Evolutionary conservation across 1,140 invertebrate genomes (phyloP).

Genomic region (Ips typographus): DNA sequence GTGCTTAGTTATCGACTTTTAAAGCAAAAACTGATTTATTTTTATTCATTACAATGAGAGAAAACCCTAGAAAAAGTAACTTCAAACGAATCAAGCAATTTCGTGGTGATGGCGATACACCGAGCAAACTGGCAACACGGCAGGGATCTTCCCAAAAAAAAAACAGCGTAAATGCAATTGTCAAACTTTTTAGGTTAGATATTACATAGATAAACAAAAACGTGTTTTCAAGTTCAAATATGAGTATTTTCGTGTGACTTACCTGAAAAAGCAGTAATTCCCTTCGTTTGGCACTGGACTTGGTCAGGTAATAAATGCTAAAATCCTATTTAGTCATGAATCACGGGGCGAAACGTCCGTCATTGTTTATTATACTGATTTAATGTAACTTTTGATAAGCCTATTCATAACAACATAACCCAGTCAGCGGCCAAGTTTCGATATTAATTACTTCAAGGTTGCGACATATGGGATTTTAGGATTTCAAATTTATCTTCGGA

Average conservation of each 20-base stretch:
- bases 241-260: conserved; percentile 17
- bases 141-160: too few species aligned
- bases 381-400: background rate
- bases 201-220: conserved; percentile 18
- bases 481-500: background rate
- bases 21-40: too few species aligned
- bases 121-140: too few species aligned
- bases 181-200: conserved; percentile 15
- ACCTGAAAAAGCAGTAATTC: conserved; percentile 18
- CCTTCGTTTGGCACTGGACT: conserved; percentile 26
- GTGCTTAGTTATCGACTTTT: too few species aligned
- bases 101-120: too few species aligned
- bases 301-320: conserved; percentile 25
- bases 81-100: too few species aligned
- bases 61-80: too few species aligned
- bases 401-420: background rate
- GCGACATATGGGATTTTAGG: conserved; percentile 4
- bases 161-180: background rate
- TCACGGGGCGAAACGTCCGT: background rate
- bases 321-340: background rate
- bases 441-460: conserved; percentile 22
- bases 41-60: too few species aligned
- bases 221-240: conserved; percentile 28
- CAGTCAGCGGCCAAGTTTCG: background rate
- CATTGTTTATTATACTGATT: background rate